Conservation (phyloP, 2,888 invertebrate genomes). For the Myathropa florea region DNA sequence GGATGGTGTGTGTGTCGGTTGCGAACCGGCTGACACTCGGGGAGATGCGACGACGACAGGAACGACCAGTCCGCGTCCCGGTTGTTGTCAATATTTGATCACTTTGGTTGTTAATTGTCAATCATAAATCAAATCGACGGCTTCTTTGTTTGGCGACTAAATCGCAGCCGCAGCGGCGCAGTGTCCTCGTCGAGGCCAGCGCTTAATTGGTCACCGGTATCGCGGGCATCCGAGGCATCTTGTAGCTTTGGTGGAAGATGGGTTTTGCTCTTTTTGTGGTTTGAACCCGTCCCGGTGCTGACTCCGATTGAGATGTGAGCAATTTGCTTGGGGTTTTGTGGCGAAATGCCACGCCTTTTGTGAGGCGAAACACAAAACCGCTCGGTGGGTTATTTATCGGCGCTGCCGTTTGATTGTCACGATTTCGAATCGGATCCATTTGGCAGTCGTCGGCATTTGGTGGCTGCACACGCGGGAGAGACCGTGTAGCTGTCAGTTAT, state of each 20-base stretch:
- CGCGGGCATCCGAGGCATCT: background rate
- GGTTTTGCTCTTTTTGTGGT: background rate
- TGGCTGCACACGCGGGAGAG: background rate
- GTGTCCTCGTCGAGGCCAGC: conserved; percentile 12
- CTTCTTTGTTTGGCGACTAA: conserved; percentile 64
- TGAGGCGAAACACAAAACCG: background rate
- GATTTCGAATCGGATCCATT: background rate
- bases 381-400: no score
- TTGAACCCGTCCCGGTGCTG: background rate
- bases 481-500: background rate
- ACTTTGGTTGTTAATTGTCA: conserved; percentile 70
- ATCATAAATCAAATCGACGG: conserved; percentile 68
- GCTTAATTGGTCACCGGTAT: conserved; percentile 59
- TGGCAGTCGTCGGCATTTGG: no score
- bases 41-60: background rate
- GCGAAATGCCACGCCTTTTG: background rate
- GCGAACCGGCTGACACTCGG: no score
- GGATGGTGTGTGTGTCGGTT: background rate
- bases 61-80: conserved; percentile 9
- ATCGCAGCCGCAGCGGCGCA: conserved; percentile 59
- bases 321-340: background rate
- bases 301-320: background rate
- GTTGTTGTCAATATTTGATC: conserved; percentile 65
- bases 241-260: background rate
- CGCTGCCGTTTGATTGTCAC: background rate